Conservation (phyloP, 2,797 vertebrate genomes). For the Oreochromis grahami region DNA sequence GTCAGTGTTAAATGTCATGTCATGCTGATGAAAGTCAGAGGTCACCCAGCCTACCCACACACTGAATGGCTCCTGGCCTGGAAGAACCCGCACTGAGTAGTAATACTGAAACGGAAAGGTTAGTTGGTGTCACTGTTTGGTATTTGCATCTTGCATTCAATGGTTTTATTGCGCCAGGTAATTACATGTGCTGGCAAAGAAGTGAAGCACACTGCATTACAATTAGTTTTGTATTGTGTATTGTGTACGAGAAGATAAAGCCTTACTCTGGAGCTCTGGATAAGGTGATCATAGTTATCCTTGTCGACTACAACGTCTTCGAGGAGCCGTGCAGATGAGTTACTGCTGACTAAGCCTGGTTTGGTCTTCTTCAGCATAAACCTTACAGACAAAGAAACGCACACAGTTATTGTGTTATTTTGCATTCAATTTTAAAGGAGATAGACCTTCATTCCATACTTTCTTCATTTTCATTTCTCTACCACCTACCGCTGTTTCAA, state of each 20-base stretch:
- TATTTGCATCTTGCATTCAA: not conserved
- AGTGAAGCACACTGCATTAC: not conserved
- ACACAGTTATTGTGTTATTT: not conserved
- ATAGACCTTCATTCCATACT: not conserved
- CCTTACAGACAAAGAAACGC: slow-evolving; percentile 61
- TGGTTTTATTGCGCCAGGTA: not conserved
- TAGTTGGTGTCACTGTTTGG: not conserved
- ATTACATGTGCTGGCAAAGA: not conserved
- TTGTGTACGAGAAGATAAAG: not conserved
- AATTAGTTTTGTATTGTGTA: not conserved
- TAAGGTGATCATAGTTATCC: slow-evolving; percentile 82
- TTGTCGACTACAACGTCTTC: slow-evolving; percentile 92
- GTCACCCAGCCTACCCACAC: slow-evolving; percentile 98
- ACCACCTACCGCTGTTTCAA: slow-evolving; percentile 87
- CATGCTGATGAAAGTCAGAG: slow-evolving; percentile 86
- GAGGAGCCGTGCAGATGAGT: slow-evolving; percentile 87
- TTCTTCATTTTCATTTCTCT: not conserved
- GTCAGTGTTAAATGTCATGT: slow-evolving; percentile 83
- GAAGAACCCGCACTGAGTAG: slow-evolving; percentile 91
- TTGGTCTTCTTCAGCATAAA: slow-evolving; percentile 91
- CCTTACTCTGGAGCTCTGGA: slow-evolving; percentile 86
- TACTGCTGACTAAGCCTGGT: slow-evolving; percentile 83
- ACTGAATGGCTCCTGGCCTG: slow-evolving; percentile 89
- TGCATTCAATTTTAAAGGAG: not conserved
- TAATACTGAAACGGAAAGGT: slow-evolving; percentile 81